Evolutionary conservation across 1,140 invertebrate species (phyloP).

Genomic region (Drosophila oshimai): DNA sequence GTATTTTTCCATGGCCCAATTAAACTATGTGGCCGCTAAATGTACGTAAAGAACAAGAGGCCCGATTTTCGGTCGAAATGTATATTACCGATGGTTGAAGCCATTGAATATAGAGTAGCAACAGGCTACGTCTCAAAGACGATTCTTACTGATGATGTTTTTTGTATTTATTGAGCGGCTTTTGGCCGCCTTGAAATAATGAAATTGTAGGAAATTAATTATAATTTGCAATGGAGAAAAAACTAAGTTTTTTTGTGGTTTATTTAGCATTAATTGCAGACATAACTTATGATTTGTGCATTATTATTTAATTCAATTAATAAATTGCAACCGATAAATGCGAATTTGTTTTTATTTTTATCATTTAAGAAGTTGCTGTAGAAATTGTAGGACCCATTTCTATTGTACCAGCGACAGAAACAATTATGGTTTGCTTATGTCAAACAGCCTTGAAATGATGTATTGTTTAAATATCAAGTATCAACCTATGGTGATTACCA

Average conservation of each 20-base stretch:
- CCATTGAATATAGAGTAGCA: constrained; percentile 50
- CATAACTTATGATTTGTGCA: constrained; percentile 71
- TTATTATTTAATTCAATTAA: constrained; percentile 77
- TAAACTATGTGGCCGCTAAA: background rate
- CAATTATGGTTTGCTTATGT: constrained; percentile 11
- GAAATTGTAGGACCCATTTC: background rate
- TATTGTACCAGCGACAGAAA: background rate
- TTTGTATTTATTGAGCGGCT: constrained; percentile 55
- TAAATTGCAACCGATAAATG: constrained; percentile 35
- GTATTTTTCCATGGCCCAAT: constrained; percentile 51
- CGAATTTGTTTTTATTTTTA: constrained; percentile 34
- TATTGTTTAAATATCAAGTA: constrained; percentile 41
- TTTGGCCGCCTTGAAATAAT: constrained; percentile 32
- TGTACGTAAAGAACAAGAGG: constrained; percentile 51
- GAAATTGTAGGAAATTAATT: constrained; percentile 67
- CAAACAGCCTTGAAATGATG: constrained; percentile 15
- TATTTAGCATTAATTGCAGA: constrained; percentile 46
- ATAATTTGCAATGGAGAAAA: constrained; percentile 67
- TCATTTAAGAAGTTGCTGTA: constrained; percentile 8
- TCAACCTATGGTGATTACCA: constrained; percentile 60
- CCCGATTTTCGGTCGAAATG: constrained; percentile 20
- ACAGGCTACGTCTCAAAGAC: constrained; percentile 66
- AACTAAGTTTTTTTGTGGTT: constrained; percentile 68
- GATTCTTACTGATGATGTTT: constrained; percentile 33
- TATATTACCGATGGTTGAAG: constrained; percentile 51